These are phyloP conservation scores for Amniataba percoides DNA, from an alignment of 2,797 vertebrate genomes.

Conservation along the genomic window DNA sequence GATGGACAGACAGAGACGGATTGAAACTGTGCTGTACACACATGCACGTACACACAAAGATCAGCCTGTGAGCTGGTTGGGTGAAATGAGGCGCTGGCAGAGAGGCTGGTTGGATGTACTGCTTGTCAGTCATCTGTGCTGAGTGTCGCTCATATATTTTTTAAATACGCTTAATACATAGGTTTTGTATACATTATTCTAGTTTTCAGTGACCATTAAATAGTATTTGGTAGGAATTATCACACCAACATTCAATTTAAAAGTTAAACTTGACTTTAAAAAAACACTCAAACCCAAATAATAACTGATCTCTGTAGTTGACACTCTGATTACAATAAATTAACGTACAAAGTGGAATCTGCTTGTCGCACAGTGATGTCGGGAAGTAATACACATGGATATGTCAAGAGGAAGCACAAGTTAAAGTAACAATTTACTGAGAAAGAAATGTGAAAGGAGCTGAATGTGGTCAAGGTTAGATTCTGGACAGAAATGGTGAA, in stretches of 20 bases:
- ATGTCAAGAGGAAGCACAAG: neutral
- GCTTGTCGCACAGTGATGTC: neutral
- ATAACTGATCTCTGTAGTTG: neutral
- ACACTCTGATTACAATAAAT: neutral
- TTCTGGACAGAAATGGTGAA: slow-evolving; percentile 23
- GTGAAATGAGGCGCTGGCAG: slow-evolving; percentile 10
- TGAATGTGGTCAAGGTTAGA: slow-evolving; percentile 50
- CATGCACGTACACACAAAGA: neutral
- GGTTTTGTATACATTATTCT: neutral
- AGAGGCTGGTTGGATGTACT: slow-evolving; percentile 13
- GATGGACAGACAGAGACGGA: slow-evolving; percentile 41
- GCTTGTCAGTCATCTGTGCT: slow-evolving; percentile 6
- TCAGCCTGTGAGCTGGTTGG: slow-evolving; percentile 11
- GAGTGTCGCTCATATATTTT: neutral
- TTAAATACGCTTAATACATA: neutral
- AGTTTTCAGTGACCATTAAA: neutral
- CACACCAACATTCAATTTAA: neutral
- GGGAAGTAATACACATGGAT: neutral
- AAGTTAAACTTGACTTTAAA: neutral
- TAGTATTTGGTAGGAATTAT: neutral
- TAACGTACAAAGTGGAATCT: neutral
- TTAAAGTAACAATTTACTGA: neutral
- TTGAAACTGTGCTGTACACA: slow-evolving; percentile 30
- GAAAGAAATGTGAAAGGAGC: slow-evolving; percentile 11
- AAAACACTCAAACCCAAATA: neutral